Percentiles rank a stretch among this genome's conserved stretches.
phyloP scores from a whole-genome alignment of 2,797 vertebrate species.

The Acanthurus lineatus region DNA sequence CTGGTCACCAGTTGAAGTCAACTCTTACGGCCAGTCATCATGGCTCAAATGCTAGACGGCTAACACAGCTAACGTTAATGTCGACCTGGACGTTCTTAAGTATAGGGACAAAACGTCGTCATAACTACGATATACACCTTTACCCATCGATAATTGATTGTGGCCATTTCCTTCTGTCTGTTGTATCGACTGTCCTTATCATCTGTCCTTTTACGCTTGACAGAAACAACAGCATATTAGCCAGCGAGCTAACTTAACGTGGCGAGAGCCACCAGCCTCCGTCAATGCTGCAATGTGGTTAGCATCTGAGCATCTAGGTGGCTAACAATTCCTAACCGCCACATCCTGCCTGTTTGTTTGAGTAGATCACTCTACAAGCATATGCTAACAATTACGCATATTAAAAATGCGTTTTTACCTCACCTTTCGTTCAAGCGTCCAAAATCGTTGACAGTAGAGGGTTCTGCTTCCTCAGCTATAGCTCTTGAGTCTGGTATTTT shows the following conservation, averaged over 20 bases:
- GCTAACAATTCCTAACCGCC: conserved; percentile 49
- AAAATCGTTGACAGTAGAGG: conserved; percentile 57
- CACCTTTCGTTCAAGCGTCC: conserved; percentile 72
- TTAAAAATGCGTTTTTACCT: conserved; percentile 3
- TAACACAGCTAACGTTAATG: conserved; percentile 49
- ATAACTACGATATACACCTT: fast-evolving
- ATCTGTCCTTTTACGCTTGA: not conserved
- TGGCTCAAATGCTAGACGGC: conserved; percentile 67
- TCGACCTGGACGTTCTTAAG: conserved; percentile 3
- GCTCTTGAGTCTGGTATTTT: conserved; percentile 79
- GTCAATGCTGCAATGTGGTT: conserved; percentile 82
- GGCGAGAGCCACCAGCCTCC: conserved; percentile 68
- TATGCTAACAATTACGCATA: too few species aligned
- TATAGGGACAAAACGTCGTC: not conserved
- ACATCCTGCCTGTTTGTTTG: not conserved
- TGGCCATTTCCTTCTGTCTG: too few species aligned
- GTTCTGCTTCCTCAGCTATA: conserved; percentile 68
- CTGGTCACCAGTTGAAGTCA: conserved; percentile 21
- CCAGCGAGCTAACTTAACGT: conserved; percentile 80
- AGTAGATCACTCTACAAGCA: not conserved
- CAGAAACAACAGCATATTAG: conserved; percentile 50
- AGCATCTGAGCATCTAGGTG: conserved; percentile 65
- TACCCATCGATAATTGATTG: fast-evolving
- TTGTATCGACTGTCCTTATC: not conserved
- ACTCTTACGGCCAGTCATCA: conserved; percentile 58